These are phyloP conservation scores for Xanthia togata DNA, from an alignment of 2,888 invertebrate genomes.

Conservation along the genomic window DNA sequence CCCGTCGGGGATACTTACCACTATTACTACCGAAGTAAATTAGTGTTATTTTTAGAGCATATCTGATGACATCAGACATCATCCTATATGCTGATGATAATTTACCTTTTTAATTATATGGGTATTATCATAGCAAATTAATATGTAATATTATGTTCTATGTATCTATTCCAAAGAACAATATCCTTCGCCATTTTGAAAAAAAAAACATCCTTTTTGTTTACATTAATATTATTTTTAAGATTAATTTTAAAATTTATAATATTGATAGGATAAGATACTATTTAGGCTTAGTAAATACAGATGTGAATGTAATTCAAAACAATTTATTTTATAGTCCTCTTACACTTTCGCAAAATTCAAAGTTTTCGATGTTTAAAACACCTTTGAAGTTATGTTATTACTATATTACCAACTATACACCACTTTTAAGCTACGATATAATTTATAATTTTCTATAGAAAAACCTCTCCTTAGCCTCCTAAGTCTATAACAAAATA, in stretches of 20 bases:
- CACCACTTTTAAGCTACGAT: slow-evolving; percentile 29
- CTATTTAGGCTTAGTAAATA: slow-evolving; percentile 17
- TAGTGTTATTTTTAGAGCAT: slow-evolving; percentile 11
- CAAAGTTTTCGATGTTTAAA: slow-evolving; percentile 47
- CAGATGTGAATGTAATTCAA: slow-evolving; percentile 46
- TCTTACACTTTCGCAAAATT: slow-evolving; percentile 33
- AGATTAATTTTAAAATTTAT: slow-evolving; percentile 7
- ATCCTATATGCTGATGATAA: neutral
- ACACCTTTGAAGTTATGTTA: slow-evolving; percentile 40
- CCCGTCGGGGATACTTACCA: slow-evolving; percentile 22
- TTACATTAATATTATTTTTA: slow-evolving; percentile 6
- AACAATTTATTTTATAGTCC: slow-evolving; percentile 36
- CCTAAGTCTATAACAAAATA: slow-evolving; percentile 14
- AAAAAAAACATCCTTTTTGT: neutral
- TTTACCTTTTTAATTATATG: neutral
- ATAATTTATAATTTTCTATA: slow-evolving; percentile 22
- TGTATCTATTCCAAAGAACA: neutral
- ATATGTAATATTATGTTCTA: neutral
- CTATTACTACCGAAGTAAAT: slow-evolving; percentile 38
- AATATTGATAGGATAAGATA: slow-evolving; percentile 9
- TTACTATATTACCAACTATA: neutral
- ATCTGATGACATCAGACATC: neutral
- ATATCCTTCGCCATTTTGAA: neutral
- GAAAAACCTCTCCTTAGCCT: slow-evolving; percentile 14
- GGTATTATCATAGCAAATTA: neutral